Percentiles rank a stretch among this genome's conserved stretches.
Conservation (phyloP, 2,888 invertebrate species). For the Girardia tigrina region DNA sequence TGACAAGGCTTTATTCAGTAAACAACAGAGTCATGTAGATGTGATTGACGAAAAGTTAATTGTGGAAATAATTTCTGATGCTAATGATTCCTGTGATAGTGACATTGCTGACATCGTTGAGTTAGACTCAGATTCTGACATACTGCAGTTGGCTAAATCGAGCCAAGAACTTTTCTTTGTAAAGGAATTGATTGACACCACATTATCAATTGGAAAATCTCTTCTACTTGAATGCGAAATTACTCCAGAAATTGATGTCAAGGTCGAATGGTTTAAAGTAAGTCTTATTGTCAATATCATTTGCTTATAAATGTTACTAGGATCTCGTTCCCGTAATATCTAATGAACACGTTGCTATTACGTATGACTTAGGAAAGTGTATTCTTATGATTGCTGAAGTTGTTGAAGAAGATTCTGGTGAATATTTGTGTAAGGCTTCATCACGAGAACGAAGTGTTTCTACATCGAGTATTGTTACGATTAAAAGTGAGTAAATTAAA, state of each 20-base stretch:
- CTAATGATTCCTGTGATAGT: neutral
- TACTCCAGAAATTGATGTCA: neutral
- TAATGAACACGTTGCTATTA: neutral
- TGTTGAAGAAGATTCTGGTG: conserved; percentile 21
- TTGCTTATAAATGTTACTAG: neutral
- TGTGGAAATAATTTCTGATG: neutral
- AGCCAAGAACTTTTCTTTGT: conserved; percentile 11
- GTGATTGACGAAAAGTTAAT: neutral
- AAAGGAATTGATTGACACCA: neutral
- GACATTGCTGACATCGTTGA: conserved; percentile 10
- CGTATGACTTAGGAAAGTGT: conserved; percentile 21
- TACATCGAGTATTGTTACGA: neutral
- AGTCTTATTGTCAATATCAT: neutral
- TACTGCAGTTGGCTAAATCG: neutral
- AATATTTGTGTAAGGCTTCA: conserved; percentile 2
- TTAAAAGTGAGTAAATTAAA: neutral
- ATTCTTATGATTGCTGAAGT: neutral
- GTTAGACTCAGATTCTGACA: neutral
- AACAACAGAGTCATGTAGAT: conserved; percentile 17
- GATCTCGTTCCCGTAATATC: neutral
- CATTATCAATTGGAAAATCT: conserved; percentile 5
- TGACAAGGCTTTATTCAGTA: conserved; percentile 13
- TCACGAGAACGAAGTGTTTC: neutral
- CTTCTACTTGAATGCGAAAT: conserved; percentile 13
- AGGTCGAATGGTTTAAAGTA: neutral